Evolutionary conservation across 1,140 invertebrate genomes (phyloP).

Genomic region (Neuroterus valhalla): DNA sequence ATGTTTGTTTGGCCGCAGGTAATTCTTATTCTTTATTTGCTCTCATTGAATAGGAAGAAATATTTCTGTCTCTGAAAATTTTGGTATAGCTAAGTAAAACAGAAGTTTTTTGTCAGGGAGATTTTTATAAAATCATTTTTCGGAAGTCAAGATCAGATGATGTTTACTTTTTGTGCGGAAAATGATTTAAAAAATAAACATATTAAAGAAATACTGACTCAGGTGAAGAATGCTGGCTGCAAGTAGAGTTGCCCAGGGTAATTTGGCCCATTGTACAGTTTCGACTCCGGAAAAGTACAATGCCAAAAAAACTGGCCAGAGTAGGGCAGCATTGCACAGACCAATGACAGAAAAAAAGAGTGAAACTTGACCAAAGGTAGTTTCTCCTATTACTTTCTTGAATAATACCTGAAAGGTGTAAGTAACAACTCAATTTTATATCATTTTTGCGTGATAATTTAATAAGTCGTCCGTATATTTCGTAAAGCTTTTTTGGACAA

Average conservation of each 20-base stretch:
- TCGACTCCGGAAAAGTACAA: slow-evolving; percentile 91
- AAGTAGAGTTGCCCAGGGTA: slow-evolving; percentile 88
- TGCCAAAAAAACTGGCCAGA: slow-evolving; percentile 90
- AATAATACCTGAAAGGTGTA: slow-evolving; percentile 83
- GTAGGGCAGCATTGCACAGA: slow-evolving; percentile 85
- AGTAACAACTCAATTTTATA: not conserved
- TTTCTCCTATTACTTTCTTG: slow-evolving; percentile 93
- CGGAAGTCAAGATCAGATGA: too few relatives aligned
- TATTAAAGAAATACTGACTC: slow-evolving; percentile 69
- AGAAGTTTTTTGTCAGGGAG: too few relatives aligned
- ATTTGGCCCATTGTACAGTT: slow-evolving; percentile 83
- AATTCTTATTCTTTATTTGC: too few relatives aligned
- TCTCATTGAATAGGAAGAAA: too few relatives aligned
- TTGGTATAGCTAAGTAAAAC: too few relatives aligned
- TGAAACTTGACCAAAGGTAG: slow-evolving; percentile 89
- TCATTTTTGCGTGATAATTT: too few relatives aligned
- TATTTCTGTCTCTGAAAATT: too few relatives aligned
- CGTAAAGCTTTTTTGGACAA: too few relatives aligned
- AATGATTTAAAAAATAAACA: not conserved
- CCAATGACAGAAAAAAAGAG: slow-evolving; percentile 92
- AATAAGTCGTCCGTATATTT: too few relatives aligned
- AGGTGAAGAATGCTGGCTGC: slow-evolving; percentile 86
- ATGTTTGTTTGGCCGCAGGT: not conserved
- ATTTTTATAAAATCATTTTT: too few relatives aligned
- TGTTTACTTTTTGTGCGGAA: too few relatives aligned